phyloP scores from a whole-genome alignment of 1,140 invertebrate species.

The Panonychus citri region DNA sequence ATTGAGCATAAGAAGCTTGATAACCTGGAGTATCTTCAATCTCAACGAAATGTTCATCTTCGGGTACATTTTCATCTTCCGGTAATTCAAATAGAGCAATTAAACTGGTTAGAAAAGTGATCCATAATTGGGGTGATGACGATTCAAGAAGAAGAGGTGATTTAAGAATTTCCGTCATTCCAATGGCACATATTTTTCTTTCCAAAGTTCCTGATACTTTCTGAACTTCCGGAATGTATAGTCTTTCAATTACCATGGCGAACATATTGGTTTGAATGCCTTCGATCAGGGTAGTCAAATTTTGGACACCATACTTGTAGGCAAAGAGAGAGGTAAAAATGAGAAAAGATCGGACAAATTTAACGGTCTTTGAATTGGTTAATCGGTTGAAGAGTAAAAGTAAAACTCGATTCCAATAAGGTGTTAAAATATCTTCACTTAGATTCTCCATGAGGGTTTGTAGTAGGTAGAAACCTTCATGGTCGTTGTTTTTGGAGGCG shows the following conservation, averaged over 20 bases:
- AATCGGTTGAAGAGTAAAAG: conserved; percentile 70
- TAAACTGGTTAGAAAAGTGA: conserved; percentile 37
- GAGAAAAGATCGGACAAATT: conserved; percentile 62
- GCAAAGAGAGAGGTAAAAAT: conserved; percentile 70
- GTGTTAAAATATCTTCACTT: conserved; percentile 36
- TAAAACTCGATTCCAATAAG: conserved; percentile 68
- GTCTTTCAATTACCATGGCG: conserved; percentile 69
- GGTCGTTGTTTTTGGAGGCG: conserved; percentile 79
- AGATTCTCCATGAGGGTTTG: conserved; percentile 55
- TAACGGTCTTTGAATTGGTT: conserved; percentile 74
- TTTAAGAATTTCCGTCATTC: conserved; percentile 57
- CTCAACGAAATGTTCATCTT: conserved; percentile 65
- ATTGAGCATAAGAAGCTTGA: conserved; percentile 64
- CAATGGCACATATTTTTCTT: conserved; percentile 65
- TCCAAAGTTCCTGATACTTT: conserved; percentile 58
- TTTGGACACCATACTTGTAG: conserved; percentile 44
- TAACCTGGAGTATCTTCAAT: conserved; percentile 62
- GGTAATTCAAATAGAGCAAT: conserved; percentile 71
- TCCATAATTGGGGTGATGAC: conserved; percentile 39
- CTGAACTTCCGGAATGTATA: conserved; percentile 59
- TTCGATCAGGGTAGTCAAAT: conserved; percentile 53
- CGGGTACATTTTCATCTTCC: conserved; percentile 44
- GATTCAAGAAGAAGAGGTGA: conserved; percentile 40
- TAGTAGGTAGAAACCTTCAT: conserved; percentile 79
- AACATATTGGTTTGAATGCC: conserved; percentile 75